Conservation (phyloP, 2,888 invertebrate species). For the Volucella bombylans region DNA sequence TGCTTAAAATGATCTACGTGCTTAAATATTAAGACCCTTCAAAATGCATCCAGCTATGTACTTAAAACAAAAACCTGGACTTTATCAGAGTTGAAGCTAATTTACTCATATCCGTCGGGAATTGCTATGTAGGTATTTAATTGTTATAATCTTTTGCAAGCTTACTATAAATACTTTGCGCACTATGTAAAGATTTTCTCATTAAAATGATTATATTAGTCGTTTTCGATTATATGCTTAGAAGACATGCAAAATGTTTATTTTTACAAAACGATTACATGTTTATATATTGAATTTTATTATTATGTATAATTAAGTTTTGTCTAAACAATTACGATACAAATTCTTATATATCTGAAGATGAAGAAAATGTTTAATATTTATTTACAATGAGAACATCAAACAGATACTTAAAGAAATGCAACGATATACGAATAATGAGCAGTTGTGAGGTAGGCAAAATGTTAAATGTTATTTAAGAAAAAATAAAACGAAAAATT, state of each 20-base stretch:
- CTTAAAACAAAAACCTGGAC: background rate
- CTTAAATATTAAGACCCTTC: constrained; percentile 9
- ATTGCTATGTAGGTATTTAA: background rate
- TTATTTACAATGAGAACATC: constrained; percentile 54
- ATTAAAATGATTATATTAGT: constrained; percentile 7
- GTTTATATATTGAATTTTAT: constrained; percentile 1
- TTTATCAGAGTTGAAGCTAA: background rate
- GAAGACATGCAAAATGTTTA: constrained; percentile 37
- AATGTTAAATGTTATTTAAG: constrained; percentile 42
- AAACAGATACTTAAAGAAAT: constrained; percentile 33
- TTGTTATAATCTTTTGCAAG: constrained; percentile 11
- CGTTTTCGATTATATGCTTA: constrained; percentile 14
- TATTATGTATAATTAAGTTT: background rate
- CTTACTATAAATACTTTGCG: constrained; percentile 16
- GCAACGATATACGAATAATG: constrained; percentile 43
- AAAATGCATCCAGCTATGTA: background rate
- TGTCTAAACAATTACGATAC: constrained; percentile 23
- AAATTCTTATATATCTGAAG: constrained; percentile 23
- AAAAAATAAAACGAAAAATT: constrained; percentile 22
- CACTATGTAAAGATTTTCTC: constrained; percentile 8
- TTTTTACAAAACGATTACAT: background rate
- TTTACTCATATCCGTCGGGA: background rate
- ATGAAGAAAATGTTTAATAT: constrained; percentile 17
- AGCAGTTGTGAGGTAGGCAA: constrained; percentile 26
- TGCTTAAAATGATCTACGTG: constrained; percentile 24